Evolutionary conservation across 1,140 invertebrate genomes (phyloP).

Genomic region (Papilio machaon): DNA sequence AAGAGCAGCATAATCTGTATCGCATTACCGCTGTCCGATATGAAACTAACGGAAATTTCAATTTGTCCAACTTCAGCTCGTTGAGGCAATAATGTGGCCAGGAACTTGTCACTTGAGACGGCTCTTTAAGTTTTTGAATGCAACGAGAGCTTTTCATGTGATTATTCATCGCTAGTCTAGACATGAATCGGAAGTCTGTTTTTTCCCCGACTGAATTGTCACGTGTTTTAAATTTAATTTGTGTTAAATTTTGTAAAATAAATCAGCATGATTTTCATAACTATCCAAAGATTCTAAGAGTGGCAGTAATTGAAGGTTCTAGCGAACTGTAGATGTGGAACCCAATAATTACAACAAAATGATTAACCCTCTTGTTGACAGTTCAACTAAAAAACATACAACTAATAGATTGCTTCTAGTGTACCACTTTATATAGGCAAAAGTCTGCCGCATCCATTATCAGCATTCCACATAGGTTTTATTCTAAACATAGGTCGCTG

Average conservation of each 20-base stretch:
- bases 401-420: background rate
- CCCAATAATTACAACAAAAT: background rate
- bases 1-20: constrained; percentile 40
- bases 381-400: background rate
- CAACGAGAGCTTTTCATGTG: background rate
- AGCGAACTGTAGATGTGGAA: background rate
- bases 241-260: background rate
- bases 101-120: constrained; percentile 66
- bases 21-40: constrained; percentile 44
- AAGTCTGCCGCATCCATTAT: background rate
- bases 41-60: constrained; percentile 71
- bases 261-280: background rate
- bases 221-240: background rate
- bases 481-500: constrained; percentile 14
- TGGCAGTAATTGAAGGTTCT: background rate
- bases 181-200: background rate
- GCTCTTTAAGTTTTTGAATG: constrained; percentile 48
- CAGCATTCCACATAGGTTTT: background rate
- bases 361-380: background rate
- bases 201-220: background rate
- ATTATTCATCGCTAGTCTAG: background rate
- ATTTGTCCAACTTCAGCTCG: constrained; percentile 67
- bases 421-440: background rate
- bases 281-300: background rate
- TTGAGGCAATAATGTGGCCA: constrained; percentile 70